Evolutionary conservation across 2,113 vertebrate species (phyloP).

Genomic region (Odocoileus virginianus): DNA sequence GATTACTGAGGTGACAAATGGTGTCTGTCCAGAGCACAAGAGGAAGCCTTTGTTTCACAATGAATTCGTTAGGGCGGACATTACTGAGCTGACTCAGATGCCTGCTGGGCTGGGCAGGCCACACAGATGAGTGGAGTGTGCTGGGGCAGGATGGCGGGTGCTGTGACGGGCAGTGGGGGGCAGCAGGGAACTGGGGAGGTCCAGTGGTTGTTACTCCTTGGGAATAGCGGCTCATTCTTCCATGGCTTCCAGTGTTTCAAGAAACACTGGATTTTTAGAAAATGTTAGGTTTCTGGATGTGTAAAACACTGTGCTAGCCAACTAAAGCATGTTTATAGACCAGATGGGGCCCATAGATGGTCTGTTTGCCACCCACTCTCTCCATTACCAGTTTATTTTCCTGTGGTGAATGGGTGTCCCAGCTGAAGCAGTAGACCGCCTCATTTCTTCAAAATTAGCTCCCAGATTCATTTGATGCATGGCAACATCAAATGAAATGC

Average conservation of each 20-base stretch:
- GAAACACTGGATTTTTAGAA: background rate
- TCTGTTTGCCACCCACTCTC: background rate
- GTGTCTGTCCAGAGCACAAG: background rate
- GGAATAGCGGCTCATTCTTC: background rate
- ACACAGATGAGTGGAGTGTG: background rate
- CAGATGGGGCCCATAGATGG: background rate
- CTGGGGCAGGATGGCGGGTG: background rate
- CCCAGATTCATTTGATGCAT: background rate
- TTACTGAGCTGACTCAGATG: background rate
- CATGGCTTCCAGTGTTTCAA: background rate
- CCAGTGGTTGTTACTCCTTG: background rate
- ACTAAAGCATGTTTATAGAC: background rate
- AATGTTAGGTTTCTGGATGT: background rate
- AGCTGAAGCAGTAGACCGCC: fast-evolving
- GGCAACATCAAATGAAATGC: background rate
- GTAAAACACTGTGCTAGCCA: background rate
- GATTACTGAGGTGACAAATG: background rate
- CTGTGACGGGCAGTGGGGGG: background rate
- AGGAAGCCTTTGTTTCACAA: background rate
- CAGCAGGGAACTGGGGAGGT: background rate
- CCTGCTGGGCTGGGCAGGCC: background rate
- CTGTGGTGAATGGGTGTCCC: background rate
- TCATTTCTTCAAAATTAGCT: background rate
- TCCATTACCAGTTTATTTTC: background rate
- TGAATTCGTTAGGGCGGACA: background rate